Evolutionary conservation across 2,888 invertebrate genomes (phyloP), one percentile per base, ranked within the genome.

Genomic region (Thumatha senex): DNA sequence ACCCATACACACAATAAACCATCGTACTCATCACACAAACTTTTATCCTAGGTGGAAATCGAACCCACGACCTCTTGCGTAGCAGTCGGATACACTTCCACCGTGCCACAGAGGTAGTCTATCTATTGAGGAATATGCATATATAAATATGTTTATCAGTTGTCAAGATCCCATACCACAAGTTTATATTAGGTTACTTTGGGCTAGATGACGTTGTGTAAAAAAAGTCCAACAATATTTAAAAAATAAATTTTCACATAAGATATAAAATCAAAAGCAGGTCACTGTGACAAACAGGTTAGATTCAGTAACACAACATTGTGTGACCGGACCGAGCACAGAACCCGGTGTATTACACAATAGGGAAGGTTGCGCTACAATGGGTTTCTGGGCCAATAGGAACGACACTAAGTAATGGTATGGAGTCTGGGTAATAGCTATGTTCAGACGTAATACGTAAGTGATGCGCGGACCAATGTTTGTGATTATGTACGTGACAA

Each of bases 271-370:
- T 11, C 0, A 15, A 31, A 48, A 43, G 18, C 14, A 42, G 48
- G 48, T 33, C 38, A 48, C 1, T 31, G n/a, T 18, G 11, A 48
- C 7, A 36, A 40, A 33, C 15, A 30, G 30, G 10, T 44, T 15
- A 40, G 41, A 11, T 18, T 40, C 10, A 40, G n/a, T 18, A 66
- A 53, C 61, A 41, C 56, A 71, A 70, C 34, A 33, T 40, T 10
- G 51, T 61, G 65, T 62, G 66, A 55, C 56, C 48, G 54, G 65
- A 49, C 60, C 64, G 58, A 70, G 71, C 61, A 49, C 67, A 70
- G 67, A 72, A 74, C 67, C 42, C 46, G 40, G 13, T 15, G 24
- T 43, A 33, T 70, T 66, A 24, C 54, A 54, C 54, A 72, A 71
- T 70, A 24, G 49, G 54, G 45, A 64, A 48, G 51, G 57, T 57